Conservation (phyloP, 2,888 invertebrate genomes). For the Ptychoptera contaminata region DNA sequence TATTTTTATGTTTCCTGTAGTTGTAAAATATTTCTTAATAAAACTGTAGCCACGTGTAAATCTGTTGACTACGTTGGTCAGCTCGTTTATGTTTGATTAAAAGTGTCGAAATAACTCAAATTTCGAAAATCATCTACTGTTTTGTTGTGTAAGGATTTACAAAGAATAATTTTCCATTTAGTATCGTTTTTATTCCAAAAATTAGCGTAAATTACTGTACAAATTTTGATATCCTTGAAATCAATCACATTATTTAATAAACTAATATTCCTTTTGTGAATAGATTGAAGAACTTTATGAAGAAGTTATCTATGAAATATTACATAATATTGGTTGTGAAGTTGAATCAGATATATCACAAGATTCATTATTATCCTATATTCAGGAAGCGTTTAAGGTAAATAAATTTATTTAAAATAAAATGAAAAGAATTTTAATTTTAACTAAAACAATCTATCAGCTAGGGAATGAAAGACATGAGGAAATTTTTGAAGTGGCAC, state of each 20-base stretch:
- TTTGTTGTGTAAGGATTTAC: too few species aligned
- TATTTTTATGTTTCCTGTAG: too few species aligned
- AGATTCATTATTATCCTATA: slow-evolving; percentile 52
- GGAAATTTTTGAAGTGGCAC: slow-evolving; percentile 51
- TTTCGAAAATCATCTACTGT: too few species aligned
- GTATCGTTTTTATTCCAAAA: too few species aligned
- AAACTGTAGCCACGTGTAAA: too few species aligned
- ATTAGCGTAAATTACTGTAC: too few species aligned
- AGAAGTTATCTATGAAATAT: slow-evolving; percentile 66
- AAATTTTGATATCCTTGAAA: too few species aligned
- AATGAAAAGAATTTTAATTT: neutral
- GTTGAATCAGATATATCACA: slow-evolving; percentile 52
- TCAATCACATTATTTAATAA: too few species aligned
- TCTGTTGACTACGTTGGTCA: neutral
- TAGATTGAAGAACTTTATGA: slow-evolving; percentile 78
- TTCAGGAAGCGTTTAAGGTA: slow-evolving; percentile 55
- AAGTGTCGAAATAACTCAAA: too few species aligned
- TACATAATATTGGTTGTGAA: slow-evolving; percentile 72
- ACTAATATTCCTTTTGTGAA: too few species aligned
- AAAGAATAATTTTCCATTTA: too few species aligned
- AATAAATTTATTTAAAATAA: neutral
- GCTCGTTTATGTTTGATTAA: neutral
- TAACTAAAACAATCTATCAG: slow-evolving; percentile 35
- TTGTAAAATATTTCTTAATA: too few species aligned
- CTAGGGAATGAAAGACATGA: slow-evolving; percentile 61